Conservation (phyloP, 2,888 invertebrate genomes). For the Achlya flavicornis region DNA sequence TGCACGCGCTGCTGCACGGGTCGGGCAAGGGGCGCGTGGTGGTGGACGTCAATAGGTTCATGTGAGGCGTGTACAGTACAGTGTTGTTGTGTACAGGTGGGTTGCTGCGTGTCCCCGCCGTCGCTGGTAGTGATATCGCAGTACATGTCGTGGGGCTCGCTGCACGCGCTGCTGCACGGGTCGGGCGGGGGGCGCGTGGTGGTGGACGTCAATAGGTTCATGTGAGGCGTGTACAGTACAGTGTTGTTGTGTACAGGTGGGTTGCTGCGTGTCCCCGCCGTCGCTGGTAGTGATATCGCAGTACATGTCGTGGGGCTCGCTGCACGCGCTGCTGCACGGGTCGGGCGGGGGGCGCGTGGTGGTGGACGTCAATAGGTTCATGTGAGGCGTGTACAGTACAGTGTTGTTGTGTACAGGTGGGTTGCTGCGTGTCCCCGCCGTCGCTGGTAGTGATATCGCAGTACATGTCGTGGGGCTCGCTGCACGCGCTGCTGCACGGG, state of each 20-base stretch:
- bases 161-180: slow-evolving; percentile 96
- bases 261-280: slow-evolving; percentile 94
- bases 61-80: too few species aligned
- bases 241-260: too few species aligned
- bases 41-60: too few species aligned
- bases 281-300: slow-evolving; percentile 96
- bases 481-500: slow-evolving; percentile 96
- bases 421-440: slow-evolving; percentile 95
- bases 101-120: slow-evolving; percentile 94
- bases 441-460: slow-evolving; percentile 96
- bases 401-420: too few species aligned
- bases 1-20: slow-evolving; percentile 96
- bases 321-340: slow-evolving; percentile 96
- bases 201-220: too few species aligned
- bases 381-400: too few species aligned
- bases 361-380: too few species aligned
- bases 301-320: slow-evolving; percentile 97
- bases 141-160: slow-evolving; percentile 97
- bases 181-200: too few species aligned
- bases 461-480: slow-evolving; percentile 97
- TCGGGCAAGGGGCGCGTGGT: too few species aligned
- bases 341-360: too few species aligned
- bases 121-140: slow-evolving; percentile 96
- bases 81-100: too few species aligned
- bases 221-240: too few species aligned